Evolutionary conservation across 1,140 invertebrate species (phyloP), one percentile per base, ranked within the genome.

Genomic region (Neoseiulus cucumeris): DNA sequence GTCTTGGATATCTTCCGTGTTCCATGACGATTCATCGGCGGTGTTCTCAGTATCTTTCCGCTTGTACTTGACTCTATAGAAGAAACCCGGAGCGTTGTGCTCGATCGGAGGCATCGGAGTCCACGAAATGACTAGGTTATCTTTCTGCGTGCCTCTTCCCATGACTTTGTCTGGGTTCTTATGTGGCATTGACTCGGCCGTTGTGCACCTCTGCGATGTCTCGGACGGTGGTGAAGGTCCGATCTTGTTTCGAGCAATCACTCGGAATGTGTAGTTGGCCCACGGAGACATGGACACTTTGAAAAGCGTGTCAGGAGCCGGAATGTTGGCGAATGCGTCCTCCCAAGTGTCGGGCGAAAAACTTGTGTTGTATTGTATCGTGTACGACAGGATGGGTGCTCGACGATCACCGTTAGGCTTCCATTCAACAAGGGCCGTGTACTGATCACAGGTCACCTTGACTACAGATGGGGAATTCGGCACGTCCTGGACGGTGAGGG

Each of bases 221-320:
- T 78, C 67, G 68, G 91, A 96, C 0, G 93, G 89, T 33, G 81
- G 71, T 29, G 92, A 97, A 6, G 82, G 81, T 0, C 94, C 94
- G 70, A 97, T 88, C 76, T 90, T 91, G 76, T 98, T 98, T 73
- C 82, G 82, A 0, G 93, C 91, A 65, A 91, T 81, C 4, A 98
- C 89, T 42, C 93, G 80, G 81, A 96, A 98, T 0, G 92, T 97
- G 73, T 97, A 98, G 76, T 96, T 97, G 0, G 89, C 83, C 87
- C 89, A 95, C 0, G 92, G 91, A 51, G 82, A 85, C 80, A 95
- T 84, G 42, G 81, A 78, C 1, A 89, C 81, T 1, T 80, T 81
- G 71, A 85, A 88, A 1, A 82, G 83, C 65, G 80, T 84, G 71
- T 89, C 87, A 6, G 84, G 84, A n/a, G 85, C 83, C 12, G 89